These are phyloP conservation scores for Aselliscus stoliczkanus DNA, from an alignment of 2,797 vertebrate species.

Conservation along the genomic window DNA sequence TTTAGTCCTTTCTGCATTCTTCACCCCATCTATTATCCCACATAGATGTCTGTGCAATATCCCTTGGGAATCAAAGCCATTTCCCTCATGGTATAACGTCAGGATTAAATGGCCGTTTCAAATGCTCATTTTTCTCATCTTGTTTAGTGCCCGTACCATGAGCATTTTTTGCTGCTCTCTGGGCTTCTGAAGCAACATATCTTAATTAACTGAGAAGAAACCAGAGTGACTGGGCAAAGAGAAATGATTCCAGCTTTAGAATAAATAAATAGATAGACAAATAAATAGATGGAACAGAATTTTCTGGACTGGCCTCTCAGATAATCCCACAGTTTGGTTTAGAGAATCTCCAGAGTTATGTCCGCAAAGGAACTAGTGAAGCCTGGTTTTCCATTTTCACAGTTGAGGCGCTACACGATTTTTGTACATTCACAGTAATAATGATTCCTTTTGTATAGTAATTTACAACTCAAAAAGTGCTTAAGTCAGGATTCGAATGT, in stretches of 20 bases:
- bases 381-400: neutral
- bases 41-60: neutral
- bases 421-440: neutral
- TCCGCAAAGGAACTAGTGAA: neutral
- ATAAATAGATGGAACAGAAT: neutral
- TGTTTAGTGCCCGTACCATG: neutral
- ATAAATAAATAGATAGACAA: constrained; percentile 26
- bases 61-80: neutral
- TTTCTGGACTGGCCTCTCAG: neutral
- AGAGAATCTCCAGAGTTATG: neutral
- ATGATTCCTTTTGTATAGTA: neutral
- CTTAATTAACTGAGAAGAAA: constrained; percentile 53
- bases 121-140: constrained; percentile 25
- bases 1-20: constrained; percentile 14
- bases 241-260: constrained; percentile 46
- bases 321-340: neutral
- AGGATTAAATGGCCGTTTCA: constrained; percentile 32
- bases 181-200: constrained; percentile 47
- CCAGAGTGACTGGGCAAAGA: constrained; percentile 10
- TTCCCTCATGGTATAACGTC: neutral
- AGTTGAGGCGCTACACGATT: neutral
- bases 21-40: neutral
- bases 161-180: neutral
- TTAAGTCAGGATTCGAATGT: neutral
- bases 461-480: neutral